phyloP scores from a whole-genome alignment of 2,888 invertebrate genomes.

The Clostera curtula region DNA sequence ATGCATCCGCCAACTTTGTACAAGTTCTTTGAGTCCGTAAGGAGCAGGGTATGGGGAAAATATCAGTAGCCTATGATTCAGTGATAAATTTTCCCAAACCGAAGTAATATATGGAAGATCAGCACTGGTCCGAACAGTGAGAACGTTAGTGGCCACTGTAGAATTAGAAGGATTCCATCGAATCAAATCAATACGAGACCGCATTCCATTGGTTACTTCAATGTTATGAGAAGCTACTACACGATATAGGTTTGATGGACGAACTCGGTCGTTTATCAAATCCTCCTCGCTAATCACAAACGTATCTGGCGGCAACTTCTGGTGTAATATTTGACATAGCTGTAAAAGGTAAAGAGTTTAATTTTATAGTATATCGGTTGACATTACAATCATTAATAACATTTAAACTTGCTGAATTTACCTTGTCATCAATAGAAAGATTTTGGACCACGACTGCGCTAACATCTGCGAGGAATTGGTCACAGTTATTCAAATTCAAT shows the following conservation, averaged over 20 bases:
- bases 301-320: conserved; percentile 8
- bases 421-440: conserved; percentile 17
- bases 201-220: no score
- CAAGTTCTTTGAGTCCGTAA: conserved; percentile 15
- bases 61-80: conserved; percentile 11
- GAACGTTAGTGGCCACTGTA: conserved; percentile 9
- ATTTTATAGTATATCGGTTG: background rate
- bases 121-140: conserved; percentile 10
- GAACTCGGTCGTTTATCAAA: conserved; percentile 4
- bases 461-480: conserved; percentile 8
- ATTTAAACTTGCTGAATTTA: conserved; percentile 8
- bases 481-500: conserved; percentile 1
- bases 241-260: conserved; percentile 9
- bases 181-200: conserved; percentile 9
- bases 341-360: conserved; percentile 3
- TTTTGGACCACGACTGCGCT: conserved; percentile 20
- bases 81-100: conserved; percentile 6
- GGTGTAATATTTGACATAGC: conserved; percentile 12
- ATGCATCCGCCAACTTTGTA: conserved; percentile 30
- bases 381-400: no score
- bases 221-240: conserved; percentile 10
- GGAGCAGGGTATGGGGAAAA: conserved; percentile 13
- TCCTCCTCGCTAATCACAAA: conserved; percentile 19
- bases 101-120: conserved; percentile 8
- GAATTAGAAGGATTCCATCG: conserved; percentile 13